Base-by-base conservation (phyloP, 2,888 invertebrate genomes). In the Melanostoma mellinum region DNA sequence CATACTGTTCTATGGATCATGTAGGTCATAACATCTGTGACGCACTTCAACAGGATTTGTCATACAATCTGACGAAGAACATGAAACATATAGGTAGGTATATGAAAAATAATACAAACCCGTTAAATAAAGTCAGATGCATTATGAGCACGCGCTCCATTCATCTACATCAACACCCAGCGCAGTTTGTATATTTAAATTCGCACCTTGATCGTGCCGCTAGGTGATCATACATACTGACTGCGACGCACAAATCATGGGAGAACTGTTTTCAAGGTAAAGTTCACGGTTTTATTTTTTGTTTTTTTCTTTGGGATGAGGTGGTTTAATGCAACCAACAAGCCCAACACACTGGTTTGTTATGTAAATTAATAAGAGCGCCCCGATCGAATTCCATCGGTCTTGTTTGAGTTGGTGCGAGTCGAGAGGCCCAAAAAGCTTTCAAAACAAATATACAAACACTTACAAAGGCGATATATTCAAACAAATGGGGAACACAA, bases 191-290 rank as follows among this genome's bases (percentile, higher is more conserved):
- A 60, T 46, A 20, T 20, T 20, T 20, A 20, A 20, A 20, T 1
- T 20, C 20, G 20, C 20, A 20, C 20, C 20, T 20, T 20, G 50
- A 52, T 20, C 44, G 9, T 35, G 33, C 20, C 61, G 9, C 36
- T 38, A 36, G n/a, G 20, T 3, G n/a, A 63, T 50, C 48, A 33
- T 20, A 20, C 20, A 60, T 8, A 60, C 10, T n/a, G 1, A 33
- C 33, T 6, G 30, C 48, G 1, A 20, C 42, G 75, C 76, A 55
- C 44, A 63, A 61, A 50, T 33, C 60, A 42, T 69, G 65, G 60
- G 65, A 38, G 72, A 69, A 63, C 58, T 53, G n/a, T 48, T 52
- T 60, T 65, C 73, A 82, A 82, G 78, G 82, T 82, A 82, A 82
- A 82, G 82, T 82, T 82, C 78, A 82, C 53, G 73, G 73, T 63